Evolutionary conservation across 2,113 vertebrate species (phyloP), one percentile per base, ranked within the genome.

Genomic region (Notothenia coriiceps): DNA sequence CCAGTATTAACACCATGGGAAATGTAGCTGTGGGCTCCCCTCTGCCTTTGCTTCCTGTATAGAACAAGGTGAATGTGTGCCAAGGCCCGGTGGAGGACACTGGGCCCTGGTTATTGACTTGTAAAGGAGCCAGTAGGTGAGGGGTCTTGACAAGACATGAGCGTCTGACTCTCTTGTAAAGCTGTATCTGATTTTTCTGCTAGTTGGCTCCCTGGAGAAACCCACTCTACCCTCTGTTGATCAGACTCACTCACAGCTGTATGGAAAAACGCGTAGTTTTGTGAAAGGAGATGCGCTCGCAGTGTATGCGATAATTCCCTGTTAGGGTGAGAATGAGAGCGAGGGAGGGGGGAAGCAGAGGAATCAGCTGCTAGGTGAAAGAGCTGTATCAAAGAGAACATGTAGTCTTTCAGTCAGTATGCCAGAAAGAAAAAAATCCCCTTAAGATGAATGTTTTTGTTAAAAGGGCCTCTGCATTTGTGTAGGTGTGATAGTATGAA

Each of bases 161-260:
- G 92, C 87, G 81, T 77, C 89, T 92, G 89, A 81, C 79, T 91
- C 86, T 91, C 91, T 91, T 93, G 91, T 93, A 94, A 93, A 94
- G 89, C 88, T 86, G 86, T 79, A 93, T 93, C 89, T 88, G 95
- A 97, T 97, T 97, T 96, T 94, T 95, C 95, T 94, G 95, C 96
- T 97, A 96, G 96, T 95, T 96, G 94, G 95, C 92, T 97, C 97
- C 96, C 97, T 75, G 72, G 96, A 96, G 97, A 95, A 95, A 92
- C 91, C 89, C 83, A 40, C 92, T 95, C 95, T 76, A 93, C 91
- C 93, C 92, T 93, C 92, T 74, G 89, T 90, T 95, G 95, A 95
- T 96, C 80, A n/a, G 94, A 94, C 95, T 96, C 94, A 95, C 92
- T 95, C 95, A 92, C 95, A 95, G 96, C 94, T 96, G 95, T 96